These are phyloP conservation scores for Stomatorhinus ivindoensis DNA, from an alignment of 2,113 vertebrate species.

Conservation along the genomic window DNA sequence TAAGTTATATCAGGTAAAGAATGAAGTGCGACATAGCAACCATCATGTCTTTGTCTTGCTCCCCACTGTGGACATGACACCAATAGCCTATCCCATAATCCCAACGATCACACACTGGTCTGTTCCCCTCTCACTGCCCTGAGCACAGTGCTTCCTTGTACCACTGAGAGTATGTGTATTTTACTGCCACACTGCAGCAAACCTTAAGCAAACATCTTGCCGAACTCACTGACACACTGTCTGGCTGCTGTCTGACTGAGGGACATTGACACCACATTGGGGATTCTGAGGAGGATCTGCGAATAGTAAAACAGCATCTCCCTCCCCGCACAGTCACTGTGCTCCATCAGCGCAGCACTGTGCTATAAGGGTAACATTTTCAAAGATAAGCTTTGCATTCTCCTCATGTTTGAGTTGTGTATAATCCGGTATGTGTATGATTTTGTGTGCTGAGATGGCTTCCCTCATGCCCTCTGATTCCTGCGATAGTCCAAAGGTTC, in stretches of 20 bases:
- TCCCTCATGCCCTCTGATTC: neutral
- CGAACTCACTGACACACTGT: neutral
- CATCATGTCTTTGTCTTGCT: neutral
- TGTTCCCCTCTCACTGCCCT: conserved; percentile 37
- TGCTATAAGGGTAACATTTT: neutral
- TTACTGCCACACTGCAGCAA: neutral
- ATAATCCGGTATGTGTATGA: neutral
- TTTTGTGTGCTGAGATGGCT: neutral
- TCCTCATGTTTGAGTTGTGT: neutral
- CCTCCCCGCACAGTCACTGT: neutral
- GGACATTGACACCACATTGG: neutral
- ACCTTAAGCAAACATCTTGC: neutral
- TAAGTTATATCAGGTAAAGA: neutral
- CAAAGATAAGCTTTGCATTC: neutral
- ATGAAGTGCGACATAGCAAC: neutral
- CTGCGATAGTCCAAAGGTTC: neutral
- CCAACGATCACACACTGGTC: conserved; percentile 62
- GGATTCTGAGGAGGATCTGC: neutral
- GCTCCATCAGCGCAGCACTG: neutral
- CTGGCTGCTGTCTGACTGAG: conserved; percentile 1
- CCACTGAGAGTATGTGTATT: neutral
- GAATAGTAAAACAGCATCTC: neutral
- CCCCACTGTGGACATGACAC: conserved; percentile 83
- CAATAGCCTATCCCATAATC: conserved; percentile 77
- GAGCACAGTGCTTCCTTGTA: conserved; percentile 21